Base-by-base conservation (phyloP, 2,113 vertebrate genomes). In the Nothobranchius furzeri region DNA sequence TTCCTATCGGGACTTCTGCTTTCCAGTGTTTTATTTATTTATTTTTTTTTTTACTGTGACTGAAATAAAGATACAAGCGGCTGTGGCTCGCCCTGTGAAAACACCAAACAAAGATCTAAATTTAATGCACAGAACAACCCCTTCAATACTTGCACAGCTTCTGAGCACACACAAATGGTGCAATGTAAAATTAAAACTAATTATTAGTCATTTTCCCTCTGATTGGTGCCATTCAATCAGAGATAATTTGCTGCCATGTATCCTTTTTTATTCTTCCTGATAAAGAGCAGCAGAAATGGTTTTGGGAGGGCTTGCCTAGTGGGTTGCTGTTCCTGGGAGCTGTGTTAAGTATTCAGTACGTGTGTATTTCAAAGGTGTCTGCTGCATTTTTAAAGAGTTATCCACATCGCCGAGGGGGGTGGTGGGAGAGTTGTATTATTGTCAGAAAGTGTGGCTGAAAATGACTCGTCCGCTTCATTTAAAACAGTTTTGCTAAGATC, bases 331-430 rank as follows among this genome's bases (percentile, higher is more conserved):
- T 84, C 75, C 46, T 64, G 60, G 60, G 75, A 75, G 58, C 81
- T 4, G 8, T 63, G 68, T 80, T 73, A 85, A 89, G 76, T 79
- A 87, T 85, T 88, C 61, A 85, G 42, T 75, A 66, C 75, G 70
- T 84, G 81, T 78, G 78, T 61, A 70, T 86, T 85, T 87, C 88
- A 86, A 76, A 87, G 85, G 84, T 90, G 87, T 86, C 86, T 84
- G 76, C 65, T 90, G 75, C 87, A 89, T 86, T 91, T 89, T 87
- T 88, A 88, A 90, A 90, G 84, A 54, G 54, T 57, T 60, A 73
- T 78, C 79, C 82, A 76, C 74, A 80, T 73, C 81, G 86, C 76
- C 47, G 55, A 49, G 81, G 48, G 43, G 78, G 87, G 83, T 0
- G 25, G 15, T 55, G 72, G 73, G 74, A 73, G 78, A 79, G 88